Conservation (phyloP, 2,113 vertebrate species). For the Corythaixoides concolor region DNA sequence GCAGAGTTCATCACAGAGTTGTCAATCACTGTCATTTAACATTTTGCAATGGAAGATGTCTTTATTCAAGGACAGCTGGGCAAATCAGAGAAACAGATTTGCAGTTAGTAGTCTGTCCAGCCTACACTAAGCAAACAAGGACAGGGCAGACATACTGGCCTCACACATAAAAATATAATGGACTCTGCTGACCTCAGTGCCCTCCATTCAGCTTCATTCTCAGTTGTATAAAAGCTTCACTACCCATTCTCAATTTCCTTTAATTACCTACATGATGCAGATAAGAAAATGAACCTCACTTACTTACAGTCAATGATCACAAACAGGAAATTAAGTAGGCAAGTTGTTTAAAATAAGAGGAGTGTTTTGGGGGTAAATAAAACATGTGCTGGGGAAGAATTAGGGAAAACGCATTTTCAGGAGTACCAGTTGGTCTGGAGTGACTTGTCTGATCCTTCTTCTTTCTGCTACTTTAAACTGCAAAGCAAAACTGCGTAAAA, state of each 20-base stretch:
- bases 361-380: slow-evolving; percentile 76
- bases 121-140: slow-evolving; percentile 85
- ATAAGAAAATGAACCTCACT: slow-evolving; percentile 88
- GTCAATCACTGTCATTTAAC: slow-evolving; percentile 87
- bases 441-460: slow-evolving; percentile 39
- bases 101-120: slow-evolving; percentile 83
- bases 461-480: slow-evolving; percentile 66
- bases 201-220: slow-evolving; percentile 85
- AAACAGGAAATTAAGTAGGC: slow-evolving; percentile 85
- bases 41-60: slow-evolving; percentile 81
- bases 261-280: slow-evolving; percentile 88
- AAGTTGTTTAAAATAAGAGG: slow-evolving; percentile 80
- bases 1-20: slow-evolving; percentile 79
- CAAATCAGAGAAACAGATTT: slow-evolving; percentile 88
- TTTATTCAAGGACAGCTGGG: slow-evolving; percentile 85
- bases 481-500: slow-evolving; percentile 61
- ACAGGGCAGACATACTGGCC: slow-evolving; percentile 76
- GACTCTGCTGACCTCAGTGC: slow-evolving; percentile 79
- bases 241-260: slow-evolving; percentile 90
- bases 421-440: slow-evolving; percentile 37
- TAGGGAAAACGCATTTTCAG: slow-evolving; percentile 29
- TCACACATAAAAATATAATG: slow-evolving; percentile 85
- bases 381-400: slow-evolving; percentile 55
- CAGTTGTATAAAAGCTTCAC: slow-evolving; percentile 85
- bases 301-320: slow-evolving; percentile 79